Conservation (phyloP, 2,113 vertebrate species). For the Scartelaos histophorus region DNA sequence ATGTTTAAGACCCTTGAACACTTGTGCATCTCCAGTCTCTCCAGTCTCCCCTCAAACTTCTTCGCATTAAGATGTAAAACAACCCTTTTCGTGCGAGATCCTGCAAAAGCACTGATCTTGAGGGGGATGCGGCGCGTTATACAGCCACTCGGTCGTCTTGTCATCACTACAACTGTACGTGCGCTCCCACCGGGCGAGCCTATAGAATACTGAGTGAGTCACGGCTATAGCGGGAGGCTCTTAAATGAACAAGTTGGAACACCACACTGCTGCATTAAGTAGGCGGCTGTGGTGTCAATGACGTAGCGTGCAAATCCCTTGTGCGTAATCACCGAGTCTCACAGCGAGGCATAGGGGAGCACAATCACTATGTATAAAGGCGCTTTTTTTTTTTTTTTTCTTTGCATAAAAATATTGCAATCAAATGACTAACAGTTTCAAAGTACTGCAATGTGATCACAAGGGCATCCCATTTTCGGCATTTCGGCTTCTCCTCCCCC, state of each 20-base stretch:
- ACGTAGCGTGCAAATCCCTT: slow-evolving; percentile 44
- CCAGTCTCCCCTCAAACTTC: not conserved
- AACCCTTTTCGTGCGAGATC: slow-evolving; percentile 25
- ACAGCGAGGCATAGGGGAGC: slow-evolving; percentile 47
- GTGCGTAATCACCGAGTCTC: slow-evolving; percentile 40
- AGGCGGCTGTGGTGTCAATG: slow-evolving; percentile 46
- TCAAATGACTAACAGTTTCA: slow-evolving; percentile 54
- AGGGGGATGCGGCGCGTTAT: slow-evolving; percentile 36
- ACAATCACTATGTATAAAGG: slow-evolving; percentile 42
- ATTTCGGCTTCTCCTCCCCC: not conserved
- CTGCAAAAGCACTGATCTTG: slow-evolving; percentile 33
- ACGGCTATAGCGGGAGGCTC: not conserved
- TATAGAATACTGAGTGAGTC: slow-evolving; percentile 10
- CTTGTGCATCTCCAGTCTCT: not conserved
- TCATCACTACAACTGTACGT: slow-evolving; percentile 2
- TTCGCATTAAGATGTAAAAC: slow-evolving; percentile 45
- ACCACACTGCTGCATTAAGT: slow-evolving; percentile 4
- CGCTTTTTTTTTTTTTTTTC: slow-evolving; percentile 18
- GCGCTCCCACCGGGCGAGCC: not conserved
- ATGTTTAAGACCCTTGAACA: too few relatives aligned
- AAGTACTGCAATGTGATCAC: slow-evolving; percentile 61
- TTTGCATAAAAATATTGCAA: slow-evolving; percentile 34
- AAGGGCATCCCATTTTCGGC: slow-evolving; percentile 55
- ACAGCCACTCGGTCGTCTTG: not conserved
- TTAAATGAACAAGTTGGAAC: not conserved